phyloP scores from a whole-genome alignment of 2,888 invertebrate species.

The Phania funesta region DNA sequence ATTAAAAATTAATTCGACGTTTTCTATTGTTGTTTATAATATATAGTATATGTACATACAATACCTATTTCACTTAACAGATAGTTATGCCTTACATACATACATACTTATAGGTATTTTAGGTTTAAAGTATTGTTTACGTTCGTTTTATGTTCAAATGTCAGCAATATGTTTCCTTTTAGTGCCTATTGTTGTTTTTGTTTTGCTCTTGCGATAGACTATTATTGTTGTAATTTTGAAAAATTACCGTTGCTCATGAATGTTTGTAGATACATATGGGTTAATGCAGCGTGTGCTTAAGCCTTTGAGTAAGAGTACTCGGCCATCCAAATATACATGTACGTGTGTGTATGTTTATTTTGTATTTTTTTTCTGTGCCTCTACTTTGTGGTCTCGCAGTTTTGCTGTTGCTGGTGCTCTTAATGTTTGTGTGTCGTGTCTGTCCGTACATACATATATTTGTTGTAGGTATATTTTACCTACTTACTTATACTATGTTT shows the following conservation, averaged over 20 bases:
- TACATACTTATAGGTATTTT: not conserved
- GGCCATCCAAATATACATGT: conserved; percentile 1
- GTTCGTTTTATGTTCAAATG: conserved; percentile 15
- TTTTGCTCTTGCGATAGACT: conserved; percentile 37
- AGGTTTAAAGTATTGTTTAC: not conserved
- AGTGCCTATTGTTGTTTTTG: conserved; percentile 51
- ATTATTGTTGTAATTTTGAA: conserved; percentile 60
- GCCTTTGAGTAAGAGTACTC: conserved; percentile 45
- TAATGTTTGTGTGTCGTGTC: conserved; percentile 22
- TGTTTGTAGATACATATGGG: conserved; percentile 14
- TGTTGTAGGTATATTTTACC: not conserved
- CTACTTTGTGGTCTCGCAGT: conserved; percentile 45
- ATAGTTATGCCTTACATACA: not conserved
- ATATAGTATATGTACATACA: not conserved
- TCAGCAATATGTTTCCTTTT: conserved; percentile 64
- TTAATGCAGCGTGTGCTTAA: conserved; percentile 28
- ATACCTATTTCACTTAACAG: not conserved
- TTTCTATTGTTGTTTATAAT: not conserved
- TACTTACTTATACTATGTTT: conserved; percentile 14
- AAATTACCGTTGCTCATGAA: conserved; percentile 58
- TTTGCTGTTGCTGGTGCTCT: conserved; percentile 7
- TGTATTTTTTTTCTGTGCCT: conserved; percentile 5
- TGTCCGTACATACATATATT: conserved; percentile 1
- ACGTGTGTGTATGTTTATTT: not conserved
- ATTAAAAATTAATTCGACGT: not conserved